A percentile compares a stretch with the other conserved stretches of the same genome.
phyloP scores from a whole-genome alignment of 2,888 invertebrate species.

The Tinea semifulvella region DNA sequence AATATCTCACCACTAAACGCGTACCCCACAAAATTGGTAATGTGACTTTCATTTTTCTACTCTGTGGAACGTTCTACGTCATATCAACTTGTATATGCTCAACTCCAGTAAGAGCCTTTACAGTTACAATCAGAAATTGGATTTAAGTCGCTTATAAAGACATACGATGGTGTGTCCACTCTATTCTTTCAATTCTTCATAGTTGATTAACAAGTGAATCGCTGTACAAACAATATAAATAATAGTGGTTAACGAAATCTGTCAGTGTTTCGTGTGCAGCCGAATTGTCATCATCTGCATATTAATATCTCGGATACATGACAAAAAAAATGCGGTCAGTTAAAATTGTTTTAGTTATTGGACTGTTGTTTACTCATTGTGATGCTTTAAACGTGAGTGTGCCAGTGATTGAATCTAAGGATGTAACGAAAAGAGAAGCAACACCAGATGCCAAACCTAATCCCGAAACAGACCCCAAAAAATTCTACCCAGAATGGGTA shows the following conservation, averaged over 20 bases:
- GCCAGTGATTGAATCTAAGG: not conserved
- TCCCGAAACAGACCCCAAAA: slow-evolving; percentile 29
- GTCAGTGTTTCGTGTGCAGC: slow-evolving; percentile 46
- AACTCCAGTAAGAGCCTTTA: too few relatives aligned
- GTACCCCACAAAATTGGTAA: too few relatives aligned
- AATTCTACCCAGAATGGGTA: slow-evolving; percentile 56
- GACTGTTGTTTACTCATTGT: slow-evolving; percentile 15
- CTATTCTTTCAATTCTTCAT: slow-evolving; percentile 26
- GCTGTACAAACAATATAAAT: slow-evolving; percentile 63
- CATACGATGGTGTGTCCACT: too few relatives aligned
- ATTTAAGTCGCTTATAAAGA: too few relatives aligned
- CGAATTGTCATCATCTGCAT: slow-evolving; percentile 25
- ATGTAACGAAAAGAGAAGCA: slow-evolving; percentile 21
- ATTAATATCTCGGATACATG: not conserved
- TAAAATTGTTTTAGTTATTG: not conserved
- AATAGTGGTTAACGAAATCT: slow-evolving; percentile 43
- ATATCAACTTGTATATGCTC: too few relatives aligned
- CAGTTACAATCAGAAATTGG: too few relatives aligned
- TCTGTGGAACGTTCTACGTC: too few relatives aligned
- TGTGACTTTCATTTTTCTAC: too few relatives aligned
- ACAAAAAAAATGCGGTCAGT: not conserved
- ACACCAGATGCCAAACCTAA: slow-evolving; percentile 29
- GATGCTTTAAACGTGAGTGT: slow-evolving; percentile 35
- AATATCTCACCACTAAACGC: too few relatives aligned
- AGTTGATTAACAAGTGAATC: slow-evolving; percentile 28